Evolutionary conservation across 2,113 vertebrate genomes (phyloP).

Genomic region (Hemiprocne comata): DNA sequence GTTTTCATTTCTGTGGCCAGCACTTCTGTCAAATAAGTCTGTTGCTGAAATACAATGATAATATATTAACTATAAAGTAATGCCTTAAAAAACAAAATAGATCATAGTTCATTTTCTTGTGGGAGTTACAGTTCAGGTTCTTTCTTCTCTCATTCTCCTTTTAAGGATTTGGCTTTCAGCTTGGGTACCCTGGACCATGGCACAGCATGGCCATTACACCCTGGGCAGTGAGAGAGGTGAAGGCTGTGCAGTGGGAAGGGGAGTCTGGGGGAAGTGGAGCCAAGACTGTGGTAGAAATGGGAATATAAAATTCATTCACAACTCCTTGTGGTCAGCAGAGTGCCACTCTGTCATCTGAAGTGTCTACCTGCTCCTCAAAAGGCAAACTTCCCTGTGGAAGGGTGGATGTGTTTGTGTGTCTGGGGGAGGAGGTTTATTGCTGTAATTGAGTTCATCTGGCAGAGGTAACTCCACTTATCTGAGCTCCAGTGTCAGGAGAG

Average conservation of each 20-base stretch:
- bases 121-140: neutral
- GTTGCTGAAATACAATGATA: neutral
- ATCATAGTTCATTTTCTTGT: neutral
- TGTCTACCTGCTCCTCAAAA: neutral
- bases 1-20: neutral
- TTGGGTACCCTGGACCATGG: neutral
- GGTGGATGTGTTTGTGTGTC: neutral
- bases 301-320: neutral
- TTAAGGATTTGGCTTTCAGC: neutral
- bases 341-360: neutral
- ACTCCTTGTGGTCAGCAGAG: neutral
- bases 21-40: neutral
- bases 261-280: neutral
- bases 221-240: neutral
- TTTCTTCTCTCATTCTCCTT: neutral
- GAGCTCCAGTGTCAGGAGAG: neutral
- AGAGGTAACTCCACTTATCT: neutral
- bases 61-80: neutral
- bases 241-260: neutral
- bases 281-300: accelerated
- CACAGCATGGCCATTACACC: neutral
- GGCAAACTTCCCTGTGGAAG: neutral
- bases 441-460: neutral
- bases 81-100: neutral
- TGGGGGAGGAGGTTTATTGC: neutral